phyloP scores from a whole-genome alignment of 1,140 invertebrate genomes.

The Psilanteris sp. region DNA sequence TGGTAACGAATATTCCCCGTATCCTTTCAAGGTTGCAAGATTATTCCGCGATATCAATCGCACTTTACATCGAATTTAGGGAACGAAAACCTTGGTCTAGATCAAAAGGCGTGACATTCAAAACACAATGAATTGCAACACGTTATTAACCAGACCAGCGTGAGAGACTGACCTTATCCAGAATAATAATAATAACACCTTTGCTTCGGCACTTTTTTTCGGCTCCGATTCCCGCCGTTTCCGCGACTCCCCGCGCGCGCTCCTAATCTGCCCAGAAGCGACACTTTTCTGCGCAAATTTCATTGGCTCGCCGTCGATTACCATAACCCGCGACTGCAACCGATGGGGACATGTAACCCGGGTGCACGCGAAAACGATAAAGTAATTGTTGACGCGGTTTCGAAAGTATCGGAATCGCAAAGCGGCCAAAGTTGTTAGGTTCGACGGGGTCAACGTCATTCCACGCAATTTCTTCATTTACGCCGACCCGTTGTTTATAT shows the following conservation, averaged over 20 bases:
- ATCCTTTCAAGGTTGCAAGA: too few species aligned
- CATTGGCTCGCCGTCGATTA: conserved; percentile 25
- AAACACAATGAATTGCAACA: conserved; percentile 35
- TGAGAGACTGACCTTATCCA: conserved; percentile 68
- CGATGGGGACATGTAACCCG: conserved; percentile 4
- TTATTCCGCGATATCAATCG: too few species aligned
- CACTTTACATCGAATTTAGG: too few species aligned
- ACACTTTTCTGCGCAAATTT: conserved; percentile 49
- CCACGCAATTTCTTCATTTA: conserved; percentile 20
- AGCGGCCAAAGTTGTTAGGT: not conserved
- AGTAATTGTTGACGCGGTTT: conserved; percentile 26
- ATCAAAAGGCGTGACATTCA: conserved; percentile 8
- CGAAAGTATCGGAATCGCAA: conserved; percentile 22
- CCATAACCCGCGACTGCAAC: conserved; percentile 23
- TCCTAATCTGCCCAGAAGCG: conserved; percentile 46
- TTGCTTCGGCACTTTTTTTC: conserved; percentile 41
- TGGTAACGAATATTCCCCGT: too few species aligned
- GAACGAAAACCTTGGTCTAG: conserved; percentile 27
- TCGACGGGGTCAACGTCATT: conserved; percentile 29
- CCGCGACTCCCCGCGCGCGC: conserved; percentile 4
- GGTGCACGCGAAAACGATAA: conserved; percentile 8
- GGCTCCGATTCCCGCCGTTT: conserved; percentile 7
- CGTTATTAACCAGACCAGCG: conserved; percentile 36
- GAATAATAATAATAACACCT: conserved; percentile 51
- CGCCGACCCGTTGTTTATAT: conserved; percentile 7